These are phyloP conservation scores for Pachyuromys duprasi DNA, from an alignment of 2,797 vertebrate species.

Conservation along the genomic window DNA sequence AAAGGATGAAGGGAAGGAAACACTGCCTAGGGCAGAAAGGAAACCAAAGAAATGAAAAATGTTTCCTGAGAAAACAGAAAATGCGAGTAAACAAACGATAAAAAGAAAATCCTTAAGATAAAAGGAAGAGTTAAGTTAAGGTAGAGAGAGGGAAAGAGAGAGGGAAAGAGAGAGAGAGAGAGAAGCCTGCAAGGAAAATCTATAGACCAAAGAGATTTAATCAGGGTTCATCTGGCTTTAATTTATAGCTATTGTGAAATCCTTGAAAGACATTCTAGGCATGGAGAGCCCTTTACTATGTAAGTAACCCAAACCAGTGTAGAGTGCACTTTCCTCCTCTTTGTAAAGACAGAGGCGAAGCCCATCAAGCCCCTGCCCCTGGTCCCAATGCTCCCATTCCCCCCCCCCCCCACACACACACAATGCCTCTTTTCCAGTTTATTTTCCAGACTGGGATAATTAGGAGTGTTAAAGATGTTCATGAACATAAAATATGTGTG, in stretches of 20 bases:
- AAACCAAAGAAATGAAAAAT: slow-evolving; percentile 47
- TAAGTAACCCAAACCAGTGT: slow-evolving; percentile 79
- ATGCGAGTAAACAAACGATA: slow-evolving; percentile 42
- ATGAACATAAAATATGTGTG: neutral
- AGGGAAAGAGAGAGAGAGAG: slow-evolving; percentile 12
- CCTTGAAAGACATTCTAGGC: slow-evolving; percentile 76
- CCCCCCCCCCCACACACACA: too few relatives aligned
- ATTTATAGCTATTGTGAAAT: slow-evolving; percentile 80
- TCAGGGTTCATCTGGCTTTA: slow-evolving; percentile 79
- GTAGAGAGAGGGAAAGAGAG: neutral
- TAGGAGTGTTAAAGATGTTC: slow-evolving; percentile 57
- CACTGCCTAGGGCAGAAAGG: slow-evolving; percentile 36
- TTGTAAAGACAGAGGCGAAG: slow-evolving; percentile 71
- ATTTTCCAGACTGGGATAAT: slow-evolving; percentile 61
- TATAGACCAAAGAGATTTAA: slow-evolving; percentile 65
- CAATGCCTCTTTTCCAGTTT: slow-evolving; percentile 49
- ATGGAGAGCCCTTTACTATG: slow-evolving; percentile 68
- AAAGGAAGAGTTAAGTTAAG: neutral
- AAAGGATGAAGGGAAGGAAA: slow-evolving; percentile 64
- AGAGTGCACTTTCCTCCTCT: slow-evolving; percentile 54
- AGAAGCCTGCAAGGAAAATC: slow-evolving; percentile 50
- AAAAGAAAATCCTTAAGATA: slow-evolving; percentile 30
- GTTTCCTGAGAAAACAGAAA: slow-evolving; percentile 63
- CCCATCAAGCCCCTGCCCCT: slow-evolving; percentile 13
- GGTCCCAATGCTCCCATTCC: neutral